Evolutionary conservation across 64 coral and sea anemone species (phyloP).

Genomic region (Dendronephthya gigantea): DNA sequence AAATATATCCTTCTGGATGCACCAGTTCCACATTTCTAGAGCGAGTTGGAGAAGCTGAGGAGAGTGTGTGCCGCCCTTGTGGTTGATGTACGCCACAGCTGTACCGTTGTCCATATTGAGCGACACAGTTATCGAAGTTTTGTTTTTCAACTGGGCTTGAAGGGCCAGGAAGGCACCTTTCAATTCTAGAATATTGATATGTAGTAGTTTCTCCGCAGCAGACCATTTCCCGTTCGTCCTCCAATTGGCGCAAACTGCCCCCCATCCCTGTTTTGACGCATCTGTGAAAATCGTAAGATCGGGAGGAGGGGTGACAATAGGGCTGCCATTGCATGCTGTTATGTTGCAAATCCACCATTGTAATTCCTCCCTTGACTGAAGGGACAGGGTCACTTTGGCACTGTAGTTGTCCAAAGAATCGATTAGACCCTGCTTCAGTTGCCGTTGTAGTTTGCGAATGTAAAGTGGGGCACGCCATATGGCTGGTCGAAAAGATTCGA

Average conservation of each 20-base stretch:
- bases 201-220: background rate
- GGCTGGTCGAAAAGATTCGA: conserved; percentile 19
- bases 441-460: too few species aligned
- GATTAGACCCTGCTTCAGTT: too few species aligned
- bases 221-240: background rate
- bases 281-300: conserved; percentile 20
- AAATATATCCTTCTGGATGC: background rate
- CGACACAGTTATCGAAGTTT: background rate
- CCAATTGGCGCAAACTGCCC: background rate
- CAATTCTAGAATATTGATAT: background rate
- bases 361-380: background rate
- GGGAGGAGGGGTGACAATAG: conserved; percentile 12
- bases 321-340: conserved; percentile 8
- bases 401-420: too few species aligned
- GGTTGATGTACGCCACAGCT: background rate
- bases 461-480: too few species aligned
- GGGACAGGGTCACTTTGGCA: too few species aligned
- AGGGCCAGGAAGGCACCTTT: conserved; percentile 5
- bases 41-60: background rate
- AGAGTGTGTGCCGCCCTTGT: background rate
- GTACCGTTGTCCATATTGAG: conserved; percentile 1
- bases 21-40: conserved; percentile 14
- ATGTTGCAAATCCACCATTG: background rate
- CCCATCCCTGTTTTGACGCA: background rate
- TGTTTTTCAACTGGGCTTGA: background rate